These are phyloP conservation scores for Chelonia mydas DNA, from an alignment of 2,797 vertebrate species.

Conservation along the genomic window DNA sequence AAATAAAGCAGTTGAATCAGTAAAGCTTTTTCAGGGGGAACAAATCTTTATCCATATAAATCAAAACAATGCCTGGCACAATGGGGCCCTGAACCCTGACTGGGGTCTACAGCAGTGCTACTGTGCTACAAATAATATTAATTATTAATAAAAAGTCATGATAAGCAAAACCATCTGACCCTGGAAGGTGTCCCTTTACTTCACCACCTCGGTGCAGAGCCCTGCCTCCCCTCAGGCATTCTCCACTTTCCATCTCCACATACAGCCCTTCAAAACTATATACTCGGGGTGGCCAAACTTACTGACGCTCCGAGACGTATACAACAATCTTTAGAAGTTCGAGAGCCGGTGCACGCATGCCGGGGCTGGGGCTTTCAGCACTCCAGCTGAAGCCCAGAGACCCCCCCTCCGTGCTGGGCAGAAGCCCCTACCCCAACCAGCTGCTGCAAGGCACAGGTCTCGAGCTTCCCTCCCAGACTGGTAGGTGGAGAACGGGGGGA, in stretches of 20 bases:
- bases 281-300: too few species aligned
- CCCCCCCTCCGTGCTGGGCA: too few species aligned
- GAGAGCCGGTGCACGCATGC: too few species aligned
- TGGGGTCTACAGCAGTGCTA: not conserved
- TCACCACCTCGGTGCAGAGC: not conserved
- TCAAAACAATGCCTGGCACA: not conserved
- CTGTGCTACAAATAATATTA: not conserved
- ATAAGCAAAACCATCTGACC: not conserved
- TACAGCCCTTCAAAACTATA: not conserved
- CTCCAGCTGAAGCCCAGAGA: too few species aligned
- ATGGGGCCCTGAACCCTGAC: not conserved
- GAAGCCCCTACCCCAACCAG: too few species aligned
- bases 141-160: not conserved
- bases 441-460: too few species aligned
- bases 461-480: too few species aligned
- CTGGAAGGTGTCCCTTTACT: too few species aligned
- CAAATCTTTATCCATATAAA: not conserved
- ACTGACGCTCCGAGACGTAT: too few species aligned
- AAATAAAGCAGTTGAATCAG: slow-evolving; percentile 25
- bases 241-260: not conserved
- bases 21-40: not conserved
- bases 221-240: not conserved
- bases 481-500: too few species aligned
- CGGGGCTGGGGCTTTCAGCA: too few species aligned
- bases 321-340: too few species aligned